These are phyloP conservation scores for Tenodera sinensis DNA, from an alignment of 2,888 invertebrate species.

Conservation along the genomic window DNA sequence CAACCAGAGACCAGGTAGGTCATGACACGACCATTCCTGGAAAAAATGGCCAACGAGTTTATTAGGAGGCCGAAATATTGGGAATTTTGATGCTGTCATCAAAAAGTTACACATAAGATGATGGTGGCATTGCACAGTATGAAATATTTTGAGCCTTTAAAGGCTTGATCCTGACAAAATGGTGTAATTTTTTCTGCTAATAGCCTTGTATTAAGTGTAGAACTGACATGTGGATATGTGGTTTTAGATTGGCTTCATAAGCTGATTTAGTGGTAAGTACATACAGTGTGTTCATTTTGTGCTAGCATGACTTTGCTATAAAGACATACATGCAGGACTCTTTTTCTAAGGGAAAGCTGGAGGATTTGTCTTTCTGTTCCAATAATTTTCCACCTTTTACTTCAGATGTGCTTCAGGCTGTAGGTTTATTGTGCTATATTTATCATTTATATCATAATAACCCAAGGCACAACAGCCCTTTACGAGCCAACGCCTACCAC, in stretches of 20 bases:
- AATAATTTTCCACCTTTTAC: no score
- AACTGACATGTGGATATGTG: not conserved
- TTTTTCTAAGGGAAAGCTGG: no score
- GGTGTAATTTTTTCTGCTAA: no score
- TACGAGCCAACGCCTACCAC: no score
- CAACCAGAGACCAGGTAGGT: not conserved
- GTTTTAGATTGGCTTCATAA: not conserved
- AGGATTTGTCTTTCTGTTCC: no score
- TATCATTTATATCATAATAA: no score
- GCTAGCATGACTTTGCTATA: no score
- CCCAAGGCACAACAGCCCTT: no score
- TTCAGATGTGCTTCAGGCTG: no score
- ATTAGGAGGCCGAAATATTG: not conserved
- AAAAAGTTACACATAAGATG: not conserved
- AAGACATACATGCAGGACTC: no score
- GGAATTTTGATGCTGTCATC: not conserved
- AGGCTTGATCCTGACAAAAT: not conserved
- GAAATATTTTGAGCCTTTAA: not conserved
- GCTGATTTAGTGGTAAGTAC: not conserved
- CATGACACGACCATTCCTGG: not conserved
- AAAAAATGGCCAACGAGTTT: not conserved
- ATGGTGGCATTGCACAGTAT: not conserved
- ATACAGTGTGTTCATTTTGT: not conserved
- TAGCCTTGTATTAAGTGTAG: not conserved
- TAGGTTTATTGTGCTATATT: no score